phyloP scores from a whole-genome alignment of 1,140 invertebrate species.

The Stratiolaelaps scimitus region DNA sequence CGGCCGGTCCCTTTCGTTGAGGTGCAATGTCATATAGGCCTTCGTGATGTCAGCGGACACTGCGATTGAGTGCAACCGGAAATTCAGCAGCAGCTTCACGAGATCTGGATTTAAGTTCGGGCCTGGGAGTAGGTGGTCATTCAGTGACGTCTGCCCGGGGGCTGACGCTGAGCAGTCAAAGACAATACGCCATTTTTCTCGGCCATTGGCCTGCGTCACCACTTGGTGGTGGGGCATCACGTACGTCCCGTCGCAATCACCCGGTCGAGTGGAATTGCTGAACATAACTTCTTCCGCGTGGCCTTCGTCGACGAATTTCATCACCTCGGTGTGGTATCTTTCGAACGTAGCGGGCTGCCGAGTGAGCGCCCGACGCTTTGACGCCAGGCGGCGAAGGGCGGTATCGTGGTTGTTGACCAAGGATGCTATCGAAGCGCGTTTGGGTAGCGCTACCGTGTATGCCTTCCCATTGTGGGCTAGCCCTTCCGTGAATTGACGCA shows the following conservation, averaged over 20 bases:
- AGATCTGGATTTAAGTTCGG: too few species aligned
- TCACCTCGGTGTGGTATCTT: not conserved
- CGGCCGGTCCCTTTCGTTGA: not conserved
- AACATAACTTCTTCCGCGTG: not conserved
- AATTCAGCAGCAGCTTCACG: too few species aligned
- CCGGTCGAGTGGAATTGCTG: not conserved
- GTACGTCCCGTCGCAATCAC: not conserved
- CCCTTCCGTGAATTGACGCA: too few species aligned
- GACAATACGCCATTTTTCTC: not conserved
- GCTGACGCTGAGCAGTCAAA: too few species aligned
- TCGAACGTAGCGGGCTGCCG: not conserved
- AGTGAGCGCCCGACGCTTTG: too few species aligned
- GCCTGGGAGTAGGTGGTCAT: too few species aligned
- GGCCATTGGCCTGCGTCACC: not conserved
- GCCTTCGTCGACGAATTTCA: slow-evolving; percentile 1
- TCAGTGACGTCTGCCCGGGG: too few species aligned
- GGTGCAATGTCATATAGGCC: not conserved
- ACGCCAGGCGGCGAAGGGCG: too few species aligned
- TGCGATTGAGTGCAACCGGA: not conserved
- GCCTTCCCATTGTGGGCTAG: too few species aligned
- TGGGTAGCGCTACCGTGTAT: not conserved
- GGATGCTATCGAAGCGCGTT: not conserved
- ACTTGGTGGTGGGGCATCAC: not conserved
- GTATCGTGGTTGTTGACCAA: too few species aligned
- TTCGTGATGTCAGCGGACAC: slow-evolving; percentile 1